A percentile compares a stretch with the other conserved stretches of the same genome.
These are phyloP conservation scores for Actinia equina DNA, from an alignment of 64 coral and sea anemone genomes.

Conservation along the genomic window DNA sequence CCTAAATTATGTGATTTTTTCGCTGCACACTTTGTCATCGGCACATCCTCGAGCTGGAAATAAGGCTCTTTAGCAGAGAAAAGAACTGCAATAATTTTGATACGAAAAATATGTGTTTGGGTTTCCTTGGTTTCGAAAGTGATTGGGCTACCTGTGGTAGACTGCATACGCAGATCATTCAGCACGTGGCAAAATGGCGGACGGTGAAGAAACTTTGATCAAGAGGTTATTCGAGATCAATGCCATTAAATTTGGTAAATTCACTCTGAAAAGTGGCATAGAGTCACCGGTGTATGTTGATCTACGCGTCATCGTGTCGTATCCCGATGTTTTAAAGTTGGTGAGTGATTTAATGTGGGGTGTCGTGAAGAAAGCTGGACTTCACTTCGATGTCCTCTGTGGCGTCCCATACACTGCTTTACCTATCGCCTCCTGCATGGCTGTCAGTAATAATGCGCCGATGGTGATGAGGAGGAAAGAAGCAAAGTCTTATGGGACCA, in stretches of 20 bases:
- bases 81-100: no score
- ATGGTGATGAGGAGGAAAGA: conserved; percentile 99
- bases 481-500: conserved; percentile 95
- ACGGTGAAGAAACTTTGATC: conserved; percentile 40
- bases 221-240: conserved; percentile 71
- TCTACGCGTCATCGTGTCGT: conserved; percentile 91
- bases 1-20: no score
- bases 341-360: conserved; percentile 85
- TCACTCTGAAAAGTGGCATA: conserved; percentile 94
- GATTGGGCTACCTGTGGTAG: conserved; percentile 8
- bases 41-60: no score
- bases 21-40: no score
- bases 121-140: background rate
- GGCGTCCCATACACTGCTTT: conserved; percentile 96
- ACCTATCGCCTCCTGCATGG: conserved; percentile 94
- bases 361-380: conserved; percentile 44
- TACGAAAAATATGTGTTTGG: no score
- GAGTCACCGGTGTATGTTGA: conserved; percentile 95
- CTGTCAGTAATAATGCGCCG: conserved; percentile 68
- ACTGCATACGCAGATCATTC: background rate
- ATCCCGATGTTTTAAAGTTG: conserved; percentile 74
- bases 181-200: conserved; percentile 62
- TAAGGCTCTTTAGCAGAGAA: no score
- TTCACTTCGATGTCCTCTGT: conserved; percentile 67
- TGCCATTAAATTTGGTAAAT: conserved; percentile 95